A percentile compares a stretch with the other conserved stretches of the same genome.
phyloP scores from a whole-genome alignment of 1,140 invertebrate genomes.

The Drosophila ohnishii region DNA sequence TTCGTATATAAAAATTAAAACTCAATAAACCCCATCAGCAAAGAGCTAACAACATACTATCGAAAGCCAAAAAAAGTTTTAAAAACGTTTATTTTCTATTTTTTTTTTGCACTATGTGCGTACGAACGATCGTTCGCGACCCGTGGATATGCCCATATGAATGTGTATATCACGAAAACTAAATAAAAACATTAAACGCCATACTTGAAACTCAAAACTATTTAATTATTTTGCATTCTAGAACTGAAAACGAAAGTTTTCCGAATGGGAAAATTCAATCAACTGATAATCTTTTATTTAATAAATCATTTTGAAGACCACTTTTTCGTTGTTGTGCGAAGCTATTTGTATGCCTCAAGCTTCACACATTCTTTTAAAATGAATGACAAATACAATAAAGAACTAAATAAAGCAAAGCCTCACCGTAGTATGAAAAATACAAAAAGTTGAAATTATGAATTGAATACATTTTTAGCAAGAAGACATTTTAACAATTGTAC shows the following conservation, averaged over 20 bases:
- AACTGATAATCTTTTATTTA: slow-evolving; percentile 1
- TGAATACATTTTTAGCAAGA: slow-evolving; percentile 54
- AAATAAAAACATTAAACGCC: not conserved
- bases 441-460: not conserved
- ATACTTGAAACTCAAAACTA: not conserved
- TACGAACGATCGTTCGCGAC: too few species aligned
- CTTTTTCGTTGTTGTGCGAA: not conserved
- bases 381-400: slow-evolving; percentile 61
- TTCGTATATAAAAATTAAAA: too few species aligned
- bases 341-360: not conserved
- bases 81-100: too few species aligned
- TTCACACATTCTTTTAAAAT: slow-evolving; percentile 18
- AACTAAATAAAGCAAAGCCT: slow-evolving; percentile 6
- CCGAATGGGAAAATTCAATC: not conserved
- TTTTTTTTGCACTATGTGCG: too few species aligned
- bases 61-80: too few species aligned
- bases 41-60: too few species aligned
- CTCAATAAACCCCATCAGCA: too few species aligned
- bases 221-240: slow-evolving; percentile 4
- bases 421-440: slow-evolving; percentile 9
- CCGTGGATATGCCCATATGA: too few species aligned
- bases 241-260: slow-evolving; percentile 3
- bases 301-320: slow-evolving; percentile 5
- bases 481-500: slow-evolving; percentile 32
- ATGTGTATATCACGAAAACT: not conserved